Conservation (phyloP, 1,140 invertebrate species). For the Danaus plexippus region DNA sequence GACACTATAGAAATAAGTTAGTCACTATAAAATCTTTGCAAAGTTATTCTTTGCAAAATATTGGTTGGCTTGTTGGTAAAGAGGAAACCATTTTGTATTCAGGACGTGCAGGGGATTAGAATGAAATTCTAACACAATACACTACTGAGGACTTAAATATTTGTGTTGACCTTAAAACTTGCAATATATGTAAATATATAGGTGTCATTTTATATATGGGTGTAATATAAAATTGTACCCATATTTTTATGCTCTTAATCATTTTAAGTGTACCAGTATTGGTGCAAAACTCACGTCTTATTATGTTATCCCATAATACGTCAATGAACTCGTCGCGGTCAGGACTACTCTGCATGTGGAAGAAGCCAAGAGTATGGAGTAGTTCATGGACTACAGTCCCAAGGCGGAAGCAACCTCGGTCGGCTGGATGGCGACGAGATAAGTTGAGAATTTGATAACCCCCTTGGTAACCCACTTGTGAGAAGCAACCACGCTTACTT, state of each 20-base stretch:
- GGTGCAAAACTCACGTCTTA: slow-evolving; percentile 43
- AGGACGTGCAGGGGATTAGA: slow-evolving; percentile 1
- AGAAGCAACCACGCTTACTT: slow-evolving; percentile 67
- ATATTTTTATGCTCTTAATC: background rate
- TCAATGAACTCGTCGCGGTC: slow-evolving; percentile 80
- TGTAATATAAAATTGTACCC: too few species aligned
- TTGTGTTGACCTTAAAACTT: too few species aligned
- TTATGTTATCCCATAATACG: slow-evolving; percentile 80
- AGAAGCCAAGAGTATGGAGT: slow-evolving; percentile 79
- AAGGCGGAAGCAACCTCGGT: slow-evolving; percentile 68
- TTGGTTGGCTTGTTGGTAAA: too few species aligned
- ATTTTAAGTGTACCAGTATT: background rate
- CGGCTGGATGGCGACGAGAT: slow-evolving; percentile 56
- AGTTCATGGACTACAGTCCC: slow-evolving; percentile 79
- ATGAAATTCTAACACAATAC: slow-evolving; percentile 10
- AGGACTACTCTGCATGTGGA: slow-evolving; percentile 80
- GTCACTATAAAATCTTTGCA: too few species aligned
- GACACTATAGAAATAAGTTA: too few species aligned
- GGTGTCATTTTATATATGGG: too few species aligned
- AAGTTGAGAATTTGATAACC: slow-evolving; percentile 71
- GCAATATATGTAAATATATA: too few species aligned
- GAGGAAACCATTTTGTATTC: slow-evolving; percentile 12
- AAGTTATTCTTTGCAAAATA: too few species aligned
- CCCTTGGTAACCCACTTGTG: slow-evolving; percentile 68
- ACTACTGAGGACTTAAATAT: too few species aligned